A percentile compares a stretch with the other conserved stretches of the same genome.
phyloP scores from a whole-genome alignment of 2,113 vertebrate species.

The Acrocephalus kingi region DNA sequence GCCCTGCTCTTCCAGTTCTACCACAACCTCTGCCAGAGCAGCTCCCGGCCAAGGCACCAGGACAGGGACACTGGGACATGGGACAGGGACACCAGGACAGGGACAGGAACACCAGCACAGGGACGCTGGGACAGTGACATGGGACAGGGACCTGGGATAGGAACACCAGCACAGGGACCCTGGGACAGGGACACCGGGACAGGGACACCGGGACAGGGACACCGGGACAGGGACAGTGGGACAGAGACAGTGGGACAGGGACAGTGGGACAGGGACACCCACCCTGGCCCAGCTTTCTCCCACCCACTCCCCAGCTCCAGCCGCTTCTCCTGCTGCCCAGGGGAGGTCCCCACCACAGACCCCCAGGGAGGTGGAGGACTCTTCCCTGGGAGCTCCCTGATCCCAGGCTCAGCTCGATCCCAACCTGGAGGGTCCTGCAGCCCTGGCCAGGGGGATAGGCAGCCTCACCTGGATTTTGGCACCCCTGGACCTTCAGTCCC shows the following conservation, averaged over 20 bases:
- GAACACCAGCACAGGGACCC: not conserved
- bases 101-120: too few species aligned
- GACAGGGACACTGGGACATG: too few species aligned
- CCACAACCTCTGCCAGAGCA: not conserved
- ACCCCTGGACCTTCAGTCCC: not conserved
- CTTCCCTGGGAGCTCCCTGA: accelerated
- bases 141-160: too few species aligned
- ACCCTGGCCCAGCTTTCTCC: not conserved
- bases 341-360: accelerated
- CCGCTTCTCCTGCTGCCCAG: not conserved
- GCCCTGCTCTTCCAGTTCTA: slow-evolving; percentile 60
- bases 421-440: accelerated
- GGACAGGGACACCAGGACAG: too few species aligned
- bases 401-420: accelerated
- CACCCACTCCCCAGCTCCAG: not conserved
- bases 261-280: not conserved
- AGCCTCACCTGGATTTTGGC: not conserved
- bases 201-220: too few species aligned
- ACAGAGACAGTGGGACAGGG: too few species aligned
- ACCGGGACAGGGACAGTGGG: too few species aligned
- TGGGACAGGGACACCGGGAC: too few species aligned
- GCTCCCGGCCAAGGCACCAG: not conserved
- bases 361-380: accelerated
- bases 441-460: not conserved
- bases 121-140: too few species aligned